Conservation (phyloP, 2,113 vertebrate genomes). For the Megalops atlanticus region DNA sequence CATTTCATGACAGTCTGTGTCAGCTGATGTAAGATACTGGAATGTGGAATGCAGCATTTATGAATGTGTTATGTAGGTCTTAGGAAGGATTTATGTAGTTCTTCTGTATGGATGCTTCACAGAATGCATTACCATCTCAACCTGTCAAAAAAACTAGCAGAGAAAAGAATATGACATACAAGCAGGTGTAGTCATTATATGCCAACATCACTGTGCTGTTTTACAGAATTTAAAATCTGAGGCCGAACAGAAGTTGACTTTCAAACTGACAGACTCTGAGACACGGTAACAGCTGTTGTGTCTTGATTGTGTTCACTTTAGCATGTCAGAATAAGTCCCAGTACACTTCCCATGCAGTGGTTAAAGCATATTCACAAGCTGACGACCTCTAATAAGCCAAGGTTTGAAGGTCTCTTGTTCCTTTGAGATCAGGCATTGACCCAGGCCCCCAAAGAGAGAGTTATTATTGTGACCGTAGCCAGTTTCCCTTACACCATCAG, state of each 20-base stretch:
- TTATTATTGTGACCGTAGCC: no score
- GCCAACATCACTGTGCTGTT: neutral
- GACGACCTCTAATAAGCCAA: neutral
- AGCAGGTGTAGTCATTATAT: neutral
- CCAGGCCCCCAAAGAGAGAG: neutral
- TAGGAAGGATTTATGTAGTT: no score
- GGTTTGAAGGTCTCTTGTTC: neutral
- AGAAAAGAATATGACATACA: neutral
- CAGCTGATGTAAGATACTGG: no score
- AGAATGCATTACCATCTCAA: neutral
- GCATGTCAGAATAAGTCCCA: slow-evolving; percentile 5
- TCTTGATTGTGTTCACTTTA: slow-evolving; percentile 37
- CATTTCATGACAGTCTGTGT: no score
- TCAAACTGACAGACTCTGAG: slow-evolving; percentile 13
- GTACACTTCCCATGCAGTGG: neutral
- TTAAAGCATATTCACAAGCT: slow-evolving; percentile 17
- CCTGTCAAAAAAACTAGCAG: neutral
- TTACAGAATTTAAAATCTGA: slow-evolving; percentile 9
- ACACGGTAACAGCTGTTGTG: slow-evolving; percentile 51
- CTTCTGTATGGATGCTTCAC: neutral
- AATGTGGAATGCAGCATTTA: no score
- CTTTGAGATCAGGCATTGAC: neutral
- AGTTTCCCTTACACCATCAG: neutral
- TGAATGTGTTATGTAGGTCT: no score
- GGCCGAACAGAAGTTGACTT: neutral